These are phyloP conservation scores for Clanis bilineata DNA, from an alignment of 2,888 invertebrate species.

Conservation along the genomic window DNA sequence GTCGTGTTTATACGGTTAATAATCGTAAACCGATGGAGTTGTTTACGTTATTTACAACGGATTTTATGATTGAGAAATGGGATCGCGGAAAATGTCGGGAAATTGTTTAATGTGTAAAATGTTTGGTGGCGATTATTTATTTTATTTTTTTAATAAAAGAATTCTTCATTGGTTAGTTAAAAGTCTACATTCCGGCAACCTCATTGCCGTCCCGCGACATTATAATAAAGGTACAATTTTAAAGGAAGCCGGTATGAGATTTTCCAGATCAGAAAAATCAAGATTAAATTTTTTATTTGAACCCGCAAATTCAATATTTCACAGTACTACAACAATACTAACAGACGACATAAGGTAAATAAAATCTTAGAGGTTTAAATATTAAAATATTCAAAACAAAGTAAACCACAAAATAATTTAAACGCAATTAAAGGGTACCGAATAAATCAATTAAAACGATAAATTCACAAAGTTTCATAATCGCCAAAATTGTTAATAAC, in stretches of 20 bases:
- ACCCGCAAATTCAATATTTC: no score
- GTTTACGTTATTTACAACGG: neutral
- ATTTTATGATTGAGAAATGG: neutral
- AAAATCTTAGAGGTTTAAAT: no score
- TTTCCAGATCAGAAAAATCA: no score
- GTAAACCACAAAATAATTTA: neutral
- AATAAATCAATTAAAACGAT: constrained; percentile 1
- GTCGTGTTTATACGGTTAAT: neutral
- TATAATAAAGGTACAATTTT: no score
- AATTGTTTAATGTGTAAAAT: neutral
- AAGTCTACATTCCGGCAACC: no score
- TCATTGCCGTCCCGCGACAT: no score
- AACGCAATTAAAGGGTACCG: neutral
- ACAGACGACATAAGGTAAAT: no score
- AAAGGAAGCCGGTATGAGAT: no score
- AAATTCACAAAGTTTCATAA: neutral
- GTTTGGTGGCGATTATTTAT: neutral
- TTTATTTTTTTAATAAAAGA: no score
- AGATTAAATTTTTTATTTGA: no score
- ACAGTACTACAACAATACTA: no score
- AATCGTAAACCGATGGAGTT: neutral
- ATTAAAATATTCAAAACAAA: neutral
- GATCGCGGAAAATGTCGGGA: neutral
- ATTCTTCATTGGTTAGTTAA: no score
- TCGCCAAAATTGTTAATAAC: constrained; percentile 2